These are phyloP conservation scores for Zaprionus ghesquierei DNA, from an alignment of 1,140 invertebrate species.

Conservation along the genomic window DNA sequence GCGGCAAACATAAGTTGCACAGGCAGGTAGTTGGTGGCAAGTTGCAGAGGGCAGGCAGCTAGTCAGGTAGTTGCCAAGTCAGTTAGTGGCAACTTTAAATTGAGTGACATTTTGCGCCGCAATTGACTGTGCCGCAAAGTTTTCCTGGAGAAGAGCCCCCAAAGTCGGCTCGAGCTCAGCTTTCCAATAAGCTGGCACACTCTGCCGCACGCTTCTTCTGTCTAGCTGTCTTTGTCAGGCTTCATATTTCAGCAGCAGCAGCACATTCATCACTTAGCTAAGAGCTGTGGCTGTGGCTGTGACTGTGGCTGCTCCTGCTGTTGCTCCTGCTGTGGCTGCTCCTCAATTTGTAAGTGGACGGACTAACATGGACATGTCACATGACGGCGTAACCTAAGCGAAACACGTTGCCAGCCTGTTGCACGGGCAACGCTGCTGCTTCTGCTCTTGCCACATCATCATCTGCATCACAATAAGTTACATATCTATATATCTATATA, in stretches of 20 bases:
- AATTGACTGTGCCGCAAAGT: constrained; percentile 64
- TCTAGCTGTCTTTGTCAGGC: neutral
- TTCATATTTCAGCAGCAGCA: constrained; percentile 12
- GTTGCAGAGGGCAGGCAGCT: neutral
- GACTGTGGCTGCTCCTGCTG: constrained; percentile 34
- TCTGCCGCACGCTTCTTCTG: neutral
- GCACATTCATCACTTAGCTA: constrained; percentile 36
- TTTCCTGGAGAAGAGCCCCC: constrained; percentile 36
- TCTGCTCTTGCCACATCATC: neutral
- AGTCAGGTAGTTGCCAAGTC: constrained; percentile 38
- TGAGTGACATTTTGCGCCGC: constrained; percentile 76
- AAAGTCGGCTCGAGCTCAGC: constrained; percentile 14
- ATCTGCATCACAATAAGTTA: neutral
- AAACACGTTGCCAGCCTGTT: constrained; percentile 4
- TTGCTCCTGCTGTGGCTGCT: constrained; percentile 21
- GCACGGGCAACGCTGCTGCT: neutral
- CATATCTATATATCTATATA: neutral
- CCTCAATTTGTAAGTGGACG: constrained; percentile 39
- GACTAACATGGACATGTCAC: constrained; percentile 4
- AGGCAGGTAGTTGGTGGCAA: constrained; percentile 2
- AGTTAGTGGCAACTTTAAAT: constrained; percentile 66
- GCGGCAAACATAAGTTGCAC: constrained; percentile 65
- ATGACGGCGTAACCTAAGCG: constrained; percentile 11
- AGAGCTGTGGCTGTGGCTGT: too few species aligned
- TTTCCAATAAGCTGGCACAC: neutral